Conservation (phyloP, 2,888 invertebrate species). For the Aspidiotus rigidus region DNA sequence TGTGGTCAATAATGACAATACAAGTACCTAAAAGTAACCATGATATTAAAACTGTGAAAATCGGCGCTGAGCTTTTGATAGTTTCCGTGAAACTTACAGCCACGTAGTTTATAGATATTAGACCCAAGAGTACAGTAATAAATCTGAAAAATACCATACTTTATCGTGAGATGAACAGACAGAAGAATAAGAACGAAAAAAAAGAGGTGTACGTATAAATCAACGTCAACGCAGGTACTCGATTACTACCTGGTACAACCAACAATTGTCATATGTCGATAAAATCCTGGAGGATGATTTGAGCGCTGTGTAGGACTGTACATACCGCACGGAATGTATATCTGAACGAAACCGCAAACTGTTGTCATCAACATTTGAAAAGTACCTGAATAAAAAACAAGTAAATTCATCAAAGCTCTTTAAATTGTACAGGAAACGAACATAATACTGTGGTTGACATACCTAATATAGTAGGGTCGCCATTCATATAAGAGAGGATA, state of each 20-base stretch:
- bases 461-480: slow-evolving; percentile 65
- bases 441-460: slow-evolving; percentile 34
- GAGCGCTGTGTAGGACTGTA: slow-evolving; percentile 53
- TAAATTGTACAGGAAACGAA: not conserved
- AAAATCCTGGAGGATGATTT: slow-evolving; percentile 58
- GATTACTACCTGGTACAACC: slow-evolving; percentile 55
- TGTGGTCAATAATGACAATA: not conserved
- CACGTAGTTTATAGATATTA: slow-evolving; percentile 65
- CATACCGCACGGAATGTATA: slow-evolving; percentile 65
- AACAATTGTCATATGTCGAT: slow-evolving; percentile 61
- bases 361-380: slow-evolving; percentile 68
- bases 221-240: not conserved
- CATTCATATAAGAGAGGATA: slow-evolving; percentile 60
- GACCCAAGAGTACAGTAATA: slow-evolving; percentile 61
- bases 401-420: slow-evolving; percentile 14
- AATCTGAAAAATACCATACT: slow-evolving; percentile 47
- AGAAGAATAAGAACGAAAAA: not conserved
- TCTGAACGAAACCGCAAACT: slow-evolving; percentile 61
- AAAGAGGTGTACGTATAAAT: too few relatives aligned
- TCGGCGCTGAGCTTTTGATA: slow-evolving; percentile 68
- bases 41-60: slow-evolving; percentile 67
- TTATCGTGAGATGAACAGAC: too few relatives aligned
- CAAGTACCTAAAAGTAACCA: slow-evolving; percentile 51
- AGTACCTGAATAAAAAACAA: slow-evolving; percentile 49
- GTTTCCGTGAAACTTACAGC: slow-evolving; percentile 74